Conservation (phyloP, 2,797 vertebrate species). For the Pseudopleuronectes americanus region DNA sequence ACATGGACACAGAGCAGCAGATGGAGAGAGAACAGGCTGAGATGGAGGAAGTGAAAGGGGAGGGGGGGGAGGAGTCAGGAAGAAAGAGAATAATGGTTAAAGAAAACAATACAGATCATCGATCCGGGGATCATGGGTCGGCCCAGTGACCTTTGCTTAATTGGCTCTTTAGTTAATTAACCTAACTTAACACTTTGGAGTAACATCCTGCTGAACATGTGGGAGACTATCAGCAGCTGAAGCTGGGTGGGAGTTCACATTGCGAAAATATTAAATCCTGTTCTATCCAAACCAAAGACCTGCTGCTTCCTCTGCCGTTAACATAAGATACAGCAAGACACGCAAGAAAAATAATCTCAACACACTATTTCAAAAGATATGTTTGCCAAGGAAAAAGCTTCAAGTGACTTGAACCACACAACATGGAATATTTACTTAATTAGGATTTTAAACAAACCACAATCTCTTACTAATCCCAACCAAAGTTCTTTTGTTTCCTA, state of each 20-base stretch:
- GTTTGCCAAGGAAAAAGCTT: background rate
- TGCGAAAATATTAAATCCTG: background rate
- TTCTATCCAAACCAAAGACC: too few relatives aligned
- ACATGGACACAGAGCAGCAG: constrained; percentile 35
- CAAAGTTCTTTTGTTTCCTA: background rate
- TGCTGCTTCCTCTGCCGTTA: background rate
- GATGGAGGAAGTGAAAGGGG: constrained; percentile 19
- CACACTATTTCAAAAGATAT: too few relatives aligned
- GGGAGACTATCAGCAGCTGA: background rate
- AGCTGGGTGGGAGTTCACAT: constrained; percentile 2
- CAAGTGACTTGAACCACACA: background rate
- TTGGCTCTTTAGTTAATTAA: constrained; percentile 47
- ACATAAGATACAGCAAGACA: background rate
- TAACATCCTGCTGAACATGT: constrained; percentile 9
- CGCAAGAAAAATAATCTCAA: too few relatives aligned
- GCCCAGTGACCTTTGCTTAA: constrained; percentile 35
- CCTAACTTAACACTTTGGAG: constrained; percentile 11
- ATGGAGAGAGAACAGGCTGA: constrained; percentile 39
- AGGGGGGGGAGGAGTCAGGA: constrained; percentile 7
- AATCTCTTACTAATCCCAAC: background rate
- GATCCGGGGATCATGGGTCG: constrained; percentile 20
- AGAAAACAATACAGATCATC: constrained; percentile 14
- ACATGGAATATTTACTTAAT: background rate
- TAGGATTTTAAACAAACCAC: background rate
- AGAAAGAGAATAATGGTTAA: constrained; percentile 12